Evolutionary conservation across 2,797 vertebrate genomes (phyloP).

Genomic region (Pangasius larnaudii): DNA sequence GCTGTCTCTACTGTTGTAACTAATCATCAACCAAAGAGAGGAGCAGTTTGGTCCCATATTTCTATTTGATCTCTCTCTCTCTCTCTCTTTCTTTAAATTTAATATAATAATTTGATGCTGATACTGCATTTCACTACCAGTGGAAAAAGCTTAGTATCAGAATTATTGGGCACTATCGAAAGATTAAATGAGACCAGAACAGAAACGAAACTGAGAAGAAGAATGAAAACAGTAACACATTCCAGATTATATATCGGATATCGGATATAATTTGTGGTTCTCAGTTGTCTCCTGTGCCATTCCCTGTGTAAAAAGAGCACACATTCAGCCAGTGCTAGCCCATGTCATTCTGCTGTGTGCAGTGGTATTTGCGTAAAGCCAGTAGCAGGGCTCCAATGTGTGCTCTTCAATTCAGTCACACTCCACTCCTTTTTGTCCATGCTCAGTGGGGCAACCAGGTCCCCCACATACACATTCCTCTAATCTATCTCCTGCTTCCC

Average conservation of each 20-base stretch:
- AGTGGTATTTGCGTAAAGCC: slow-evolving; percentile 33
- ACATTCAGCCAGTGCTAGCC: slow-evolving; percentile 3
- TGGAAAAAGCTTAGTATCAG: not conserved
- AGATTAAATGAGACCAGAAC: not conserved
- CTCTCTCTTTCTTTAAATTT: slow-evolving; percentile 1
- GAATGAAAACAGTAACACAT: not conserved
- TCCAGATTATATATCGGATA: not conserved
- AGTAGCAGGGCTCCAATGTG: slow-evolving; percentile 6
- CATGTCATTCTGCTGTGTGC: slow-evolving; percentile 29
- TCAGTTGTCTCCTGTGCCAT: slow-evolving; percentile 11
- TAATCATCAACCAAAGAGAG: slow-evolving; percentile 86
- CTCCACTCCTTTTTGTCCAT: slow-evolving; percentile 34
- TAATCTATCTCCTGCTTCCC: slow-evolving; percentile 42
- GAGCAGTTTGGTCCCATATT: slow-evolving; percentile 59
- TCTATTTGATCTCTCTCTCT: slow-evolving; percentile 9
- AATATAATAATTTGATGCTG: slow-evolving; percentile 13
- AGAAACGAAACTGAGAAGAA: not conserved
- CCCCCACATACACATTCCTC: slow-evolving; percentile 3
- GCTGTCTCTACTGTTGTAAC: slow-evolving; percentile 89
- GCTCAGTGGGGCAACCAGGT: slow-evolving; percentile 17
- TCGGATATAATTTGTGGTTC: not conserved
- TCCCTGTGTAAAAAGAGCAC: slow-evolving; percentile 5
- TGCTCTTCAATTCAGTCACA: not conserved
- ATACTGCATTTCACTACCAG: not conserved
- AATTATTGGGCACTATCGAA: not conserved